Conservation (phyloP, 2,113 vertebrate genomes). For the Neoarius graeffei region DNA sequence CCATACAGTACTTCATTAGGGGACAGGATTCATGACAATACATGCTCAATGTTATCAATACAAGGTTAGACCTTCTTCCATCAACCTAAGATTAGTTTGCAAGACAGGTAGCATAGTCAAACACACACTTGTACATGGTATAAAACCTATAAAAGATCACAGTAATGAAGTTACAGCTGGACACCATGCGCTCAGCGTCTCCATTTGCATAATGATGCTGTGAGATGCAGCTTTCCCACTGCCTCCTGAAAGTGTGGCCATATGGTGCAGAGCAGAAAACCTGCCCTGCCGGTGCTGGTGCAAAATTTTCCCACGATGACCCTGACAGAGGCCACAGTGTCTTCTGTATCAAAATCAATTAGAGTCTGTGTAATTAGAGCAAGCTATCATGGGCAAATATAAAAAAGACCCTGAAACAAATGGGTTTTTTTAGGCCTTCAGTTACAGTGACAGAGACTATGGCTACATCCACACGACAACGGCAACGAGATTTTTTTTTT, state of each 20-base stretch:
- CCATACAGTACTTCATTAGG: background rate
- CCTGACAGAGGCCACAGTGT: constrained; percentile 26
- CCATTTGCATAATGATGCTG: constrained; percentile 20
- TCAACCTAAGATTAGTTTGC: background rate
- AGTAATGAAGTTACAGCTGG: too few species aligned
- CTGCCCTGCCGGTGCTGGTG: constrained; percentile 26
- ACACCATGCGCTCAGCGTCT: too few species aligned
- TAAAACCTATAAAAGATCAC: too few species aligned
- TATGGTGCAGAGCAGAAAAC: constrained; percentile 61
- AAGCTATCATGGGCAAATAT: background rate
- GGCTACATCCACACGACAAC: too few species aligned
- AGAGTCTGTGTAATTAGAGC: constrained; percentile 21
- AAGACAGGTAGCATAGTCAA: background rate
- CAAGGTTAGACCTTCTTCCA: background rate
- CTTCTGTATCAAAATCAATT: constrained; percentile 24
- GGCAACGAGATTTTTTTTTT: too few species aligned
- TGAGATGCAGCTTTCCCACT: constrained; percentile 47
- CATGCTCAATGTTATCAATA: background rate
- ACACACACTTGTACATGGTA: background rate
- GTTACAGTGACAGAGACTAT: background rate
- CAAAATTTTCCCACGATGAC: constrained; percentile 42
- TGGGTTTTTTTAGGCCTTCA: background rate
- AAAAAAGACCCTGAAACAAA: background rate
- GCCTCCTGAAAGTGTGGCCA: constrained; percentile 59
- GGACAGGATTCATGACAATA: background rate